Evolutionary conservation across 2,888 invertebrate species (phyloP).

Genomic region (Branchipolynoe longqiensis): DNA sequence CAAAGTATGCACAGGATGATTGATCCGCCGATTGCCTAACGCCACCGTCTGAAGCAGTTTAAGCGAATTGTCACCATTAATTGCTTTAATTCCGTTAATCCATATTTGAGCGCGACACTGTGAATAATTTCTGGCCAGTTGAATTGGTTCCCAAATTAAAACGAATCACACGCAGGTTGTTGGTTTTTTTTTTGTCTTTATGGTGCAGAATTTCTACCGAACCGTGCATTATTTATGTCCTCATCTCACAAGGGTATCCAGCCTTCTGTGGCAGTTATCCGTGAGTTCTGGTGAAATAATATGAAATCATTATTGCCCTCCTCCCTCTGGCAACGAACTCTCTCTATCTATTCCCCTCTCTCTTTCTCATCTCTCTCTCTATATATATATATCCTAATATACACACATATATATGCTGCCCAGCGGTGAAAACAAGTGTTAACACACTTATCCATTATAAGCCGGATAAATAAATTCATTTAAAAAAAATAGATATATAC

Average conservation of each 20-base stretch:
- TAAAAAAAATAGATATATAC: too few species aligned
- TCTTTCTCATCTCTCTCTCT: neutral
- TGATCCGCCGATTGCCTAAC: too few species aligned
- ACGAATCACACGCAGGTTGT: neutral
- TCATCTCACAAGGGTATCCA: neutral
- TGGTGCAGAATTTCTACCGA: too few species aligned
- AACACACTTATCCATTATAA: too few species aligned
- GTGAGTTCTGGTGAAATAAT: neutral
- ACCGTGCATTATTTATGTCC: neutral
- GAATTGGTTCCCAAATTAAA: slow-evolving; percentile 22
- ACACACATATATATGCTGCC: too few species aligned
- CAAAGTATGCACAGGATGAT: too few species aligned
- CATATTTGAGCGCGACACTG: slow-evolving; percentile 1
- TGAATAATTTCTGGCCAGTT: slow-evolving; percentile 18
- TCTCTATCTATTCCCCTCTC: neutral
- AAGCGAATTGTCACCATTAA: neutral
- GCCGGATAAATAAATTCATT: too few species aligned
- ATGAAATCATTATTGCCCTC: too few species aligned
- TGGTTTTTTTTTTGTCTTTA: too few species aligned
- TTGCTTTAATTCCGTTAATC: slow-evolving; percentile 20
- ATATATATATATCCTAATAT: neutral
- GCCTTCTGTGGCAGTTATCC: neutral
- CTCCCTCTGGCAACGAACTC: neutral
- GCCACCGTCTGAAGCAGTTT: neutral
- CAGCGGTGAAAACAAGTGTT: too few species aligned